These are phyloP conservation scores for Sarcophaga subvicina DNA, from an alignment of 2,888 invertebrate species.

Conservation along the genomic window DNA sequence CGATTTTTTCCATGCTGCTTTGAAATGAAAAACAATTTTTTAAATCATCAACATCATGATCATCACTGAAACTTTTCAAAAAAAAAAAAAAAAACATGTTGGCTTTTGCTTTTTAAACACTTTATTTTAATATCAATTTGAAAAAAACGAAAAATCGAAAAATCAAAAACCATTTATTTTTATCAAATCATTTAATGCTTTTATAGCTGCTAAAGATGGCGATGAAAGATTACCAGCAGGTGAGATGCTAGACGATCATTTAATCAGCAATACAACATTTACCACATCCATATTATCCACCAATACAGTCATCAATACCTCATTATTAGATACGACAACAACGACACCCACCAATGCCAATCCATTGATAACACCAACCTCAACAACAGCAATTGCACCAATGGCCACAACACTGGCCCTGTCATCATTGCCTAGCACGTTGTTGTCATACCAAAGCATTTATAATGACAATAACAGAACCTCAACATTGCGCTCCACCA, in stretches of 20 bases:
- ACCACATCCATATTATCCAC: conserved; percentile 70
- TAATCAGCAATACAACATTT: conserved; percentile 70
- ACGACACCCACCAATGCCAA: background rate
- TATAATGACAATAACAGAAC: conserved; percentile 62
- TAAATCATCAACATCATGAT: conserved; percentile 10
- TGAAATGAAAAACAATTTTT: conserved; percentile 37
- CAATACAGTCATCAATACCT: conserved; percentile 70
- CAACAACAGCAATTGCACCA: conserved; percentile 42
- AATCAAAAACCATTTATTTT: conserved; percentile 24
- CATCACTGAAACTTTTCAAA: background rate
- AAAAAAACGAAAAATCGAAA: background rate
- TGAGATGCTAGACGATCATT: conserved; percentile 81
- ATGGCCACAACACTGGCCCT: conserved; percentile 58
- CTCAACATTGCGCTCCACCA: conserved; percentile 68
- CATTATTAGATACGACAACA: conserved; percentile 59
- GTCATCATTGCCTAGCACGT: conserved; percentile 58
- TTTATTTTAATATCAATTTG: background rate
- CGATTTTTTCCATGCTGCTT: conserved; percentile 67
- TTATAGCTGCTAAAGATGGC: conserved; percentile 86
- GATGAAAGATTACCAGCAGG: conserved; percentile 87
- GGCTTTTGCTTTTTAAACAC: background rate
- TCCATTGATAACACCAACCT: conserved; percentile 36
- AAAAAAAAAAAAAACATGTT: background rate
- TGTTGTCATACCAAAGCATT: conserved; percentile 50
- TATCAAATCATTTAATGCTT: conserved; percentile 48